Conservation (phyloP, 2,113 vertebrate genomes). For the Recurvirostra avosetta region DNA sequence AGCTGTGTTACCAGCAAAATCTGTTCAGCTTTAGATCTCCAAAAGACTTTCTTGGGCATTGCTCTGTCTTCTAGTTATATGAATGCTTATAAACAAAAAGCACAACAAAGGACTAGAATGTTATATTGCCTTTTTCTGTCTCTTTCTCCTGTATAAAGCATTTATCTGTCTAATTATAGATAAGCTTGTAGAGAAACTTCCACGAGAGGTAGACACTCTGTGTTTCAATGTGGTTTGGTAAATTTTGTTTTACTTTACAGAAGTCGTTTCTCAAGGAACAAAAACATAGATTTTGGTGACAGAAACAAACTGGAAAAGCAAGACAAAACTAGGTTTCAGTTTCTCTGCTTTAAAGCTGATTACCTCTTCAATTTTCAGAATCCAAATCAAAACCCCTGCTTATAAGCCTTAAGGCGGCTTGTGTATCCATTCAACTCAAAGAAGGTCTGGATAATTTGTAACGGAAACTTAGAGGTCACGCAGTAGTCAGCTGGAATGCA, state of each 20-base stretch:
- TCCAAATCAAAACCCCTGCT: not conserved
- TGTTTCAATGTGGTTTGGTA: not conserved
- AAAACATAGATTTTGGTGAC: not conserved
- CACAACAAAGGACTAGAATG: not conserved
- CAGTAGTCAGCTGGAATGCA: constrained; percentile 15
- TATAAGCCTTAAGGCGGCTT: not conserved
- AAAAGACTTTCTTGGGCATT: not conserved
- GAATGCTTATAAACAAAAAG: not conserved
- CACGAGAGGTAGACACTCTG: not conserved
- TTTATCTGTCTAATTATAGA: not conserved
- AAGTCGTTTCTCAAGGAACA: not conserved
- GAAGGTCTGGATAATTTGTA: constrained; percentile 34
- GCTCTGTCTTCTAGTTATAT: not conserved
- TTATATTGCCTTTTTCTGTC: not conserved
- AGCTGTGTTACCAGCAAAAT: not conserved
- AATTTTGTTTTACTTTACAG: not conserved
- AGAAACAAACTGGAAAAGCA: not conserved
- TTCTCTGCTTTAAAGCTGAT: constrained; percentile 32
- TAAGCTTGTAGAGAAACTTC: not conserved
- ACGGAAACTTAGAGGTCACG: not conserved
- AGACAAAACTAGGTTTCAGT: not conserved
- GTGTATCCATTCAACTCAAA: not conserved
- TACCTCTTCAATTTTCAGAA: constrained; percentile 27
- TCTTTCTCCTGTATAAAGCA: not conserved
- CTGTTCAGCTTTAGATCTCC: not conserved